These are phyloP conservation scores for Melieria picta DNA, from an alignment of 2,888 invertebrate species.

Conservation along the genomic window DNA sequence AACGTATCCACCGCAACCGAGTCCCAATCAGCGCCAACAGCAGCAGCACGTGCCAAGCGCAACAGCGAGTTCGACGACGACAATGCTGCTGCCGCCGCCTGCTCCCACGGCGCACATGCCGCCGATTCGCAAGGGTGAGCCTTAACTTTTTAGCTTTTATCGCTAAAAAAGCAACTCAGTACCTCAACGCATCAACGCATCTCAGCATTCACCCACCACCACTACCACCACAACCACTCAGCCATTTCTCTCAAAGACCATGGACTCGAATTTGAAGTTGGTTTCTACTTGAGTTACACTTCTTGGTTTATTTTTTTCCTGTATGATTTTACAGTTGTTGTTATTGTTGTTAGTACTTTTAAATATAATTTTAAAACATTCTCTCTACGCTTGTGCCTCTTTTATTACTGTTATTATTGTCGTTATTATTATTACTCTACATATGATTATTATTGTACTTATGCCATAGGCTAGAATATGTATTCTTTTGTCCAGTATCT, in stretches of 20 bases:
- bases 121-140: constrained; percentile 59
- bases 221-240: constrained; percentile 31
- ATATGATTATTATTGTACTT: constrained; percentile 6
- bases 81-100: constrained; percentile 31
- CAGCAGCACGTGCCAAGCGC: constrained; percentile 41
- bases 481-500: no score
- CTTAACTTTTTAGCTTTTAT: constrained; percentile 52
- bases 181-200: constrained; percentile 34
- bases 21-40: constrained; percentile 41
- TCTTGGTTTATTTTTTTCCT: constrained; percentile 35
- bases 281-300: constrained; percentile 21
- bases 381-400: constrained; percentile 3
- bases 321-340: constrained; percentile 20
- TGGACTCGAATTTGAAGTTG: constrained; percentile 37
- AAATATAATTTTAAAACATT: constrained; percentile 27
- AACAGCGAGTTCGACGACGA: constrained; percentile 33
- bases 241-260: constrained; percentile 31
- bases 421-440: constrained; percentile 15
- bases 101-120: constrained; percentile 30
- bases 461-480: no score
- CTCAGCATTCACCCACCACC: constrained; percentile 25
- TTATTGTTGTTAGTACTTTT: constrained; percentile 30
- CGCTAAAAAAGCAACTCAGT: constrained; percentile 44
- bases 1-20: constrained; percentile 40
- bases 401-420: constrained; percentile 18